Evolutionary conservation across 2,888 invertebrate genomes (phyloP), one percentile per base, ranked within the genome.

Genomic region (Corbicula japonica): DNA sequence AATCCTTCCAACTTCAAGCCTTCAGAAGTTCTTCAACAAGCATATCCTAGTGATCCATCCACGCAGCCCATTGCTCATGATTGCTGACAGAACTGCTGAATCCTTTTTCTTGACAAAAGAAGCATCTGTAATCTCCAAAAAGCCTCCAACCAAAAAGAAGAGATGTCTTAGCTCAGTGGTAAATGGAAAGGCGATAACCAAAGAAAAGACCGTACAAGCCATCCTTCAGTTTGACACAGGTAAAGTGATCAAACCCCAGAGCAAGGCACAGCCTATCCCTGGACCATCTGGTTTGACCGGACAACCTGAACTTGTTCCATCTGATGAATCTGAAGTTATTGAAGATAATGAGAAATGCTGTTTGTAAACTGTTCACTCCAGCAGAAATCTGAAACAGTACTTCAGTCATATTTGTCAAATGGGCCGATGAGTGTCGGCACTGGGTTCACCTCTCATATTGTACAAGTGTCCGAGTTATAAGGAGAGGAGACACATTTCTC

Each of bases 141-240:
- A 12, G 41, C 18, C 41, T n/a, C 10, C 12, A 41, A 41, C 12
- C 12, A 18, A 12, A 41, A 41, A 41, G 18, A 41, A n/a, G n/a
- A 18, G 10, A 41, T 10, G 41, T 23, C 12, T 54, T 15, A 71
- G 71, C 35, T 10, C n/a, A 12, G 26, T 71, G 10, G 41, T 52
- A 1, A 52, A 52, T 61, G 71, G 71, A 6, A 71, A 50, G 52
- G 61, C 52, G 18, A 38, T 61, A 15, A 50, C 52, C 15, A 62
- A 71, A 44, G 62, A 62, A 5, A n/a, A n/a, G n/a, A n/a, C n/a
- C n/a, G n/a, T n/a, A n/a, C n/a, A n/a, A n/a, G n/a, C n/a, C n/a
- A n/a, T n/a, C n/a, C n/a, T n/a, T n/a, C n/a, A n/a, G n/a, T n/a
- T n/a, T n/a, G n/a, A n/a, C n/a, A n/a, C n/a, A n/a, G n/a, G 52